Conservation (phyloP, 2,888 invertebrate genomes). For the Cyaniris semiargus region DNA sequence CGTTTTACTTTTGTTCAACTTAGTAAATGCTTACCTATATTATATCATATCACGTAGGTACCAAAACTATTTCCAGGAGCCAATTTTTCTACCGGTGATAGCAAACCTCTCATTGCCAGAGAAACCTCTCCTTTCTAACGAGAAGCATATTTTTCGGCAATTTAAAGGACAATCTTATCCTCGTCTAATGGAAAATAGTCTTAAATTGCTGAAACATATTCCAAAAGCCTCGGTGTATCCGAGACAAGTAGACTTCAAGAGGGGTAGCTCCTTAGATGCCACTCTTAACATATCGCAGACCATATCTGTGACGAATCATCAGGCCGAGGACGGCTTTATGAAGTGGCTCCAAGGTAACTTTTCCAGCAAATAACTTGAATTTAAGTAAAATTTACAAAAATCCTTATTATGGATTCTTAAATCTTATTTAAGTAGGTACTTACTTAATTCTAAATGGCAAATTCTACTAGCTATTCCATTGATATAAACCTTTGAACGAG, state of each 20-base stretch:
- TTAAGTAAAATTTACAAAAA: too few species aligned
- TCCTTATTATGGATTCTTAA: too few species aligned
- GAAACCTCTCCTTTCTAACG: conserved; percentile 54
- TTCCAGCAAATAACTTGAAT: not conserved
- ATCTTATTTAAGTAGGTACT: too few species aligned
- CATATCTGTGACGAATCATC: conserved; percentile 70
- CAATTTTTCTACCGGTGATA: conserved; percentile 60
- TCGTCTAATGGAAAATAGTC: conserved; percentile 71
- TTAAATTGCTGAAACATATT: conserved; percentile 60
- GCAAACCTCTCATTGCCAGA: conserved; percentile 62
- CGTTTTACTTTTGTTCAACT: too few species aligned
- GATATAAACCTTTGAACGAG: too few species aligned
- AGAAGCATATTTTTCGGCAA: conserved; percentile 62
- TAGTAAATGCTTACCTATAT: too few species aligned
- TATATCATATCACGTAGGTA: too few species aligned
- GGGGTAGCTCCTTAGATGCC: conserved; percentile 59
- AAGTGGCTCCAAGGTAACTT: conserved; percentile 68
- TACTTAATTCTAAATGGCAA: too few species aligned
- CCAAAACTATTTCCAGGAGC: conserved; percentile 54
- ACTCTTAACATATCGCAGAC: conserved; percentile 71
- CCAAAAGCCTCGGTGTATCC: conserved; percentile 69
- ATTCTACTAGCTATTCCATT: too few species aligned
- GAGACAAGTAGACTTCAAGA: conserved; percentile 68
- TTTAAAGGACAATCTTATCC: conserved; percentile 44
- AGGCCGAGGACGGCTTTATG: conserved; percentile 63